Percentiles rank a stretch among this genome's conserved stretches.
These are phyloP conservation scores for Apostichopus californicus DNA, from an alignment of 35 echinoderm and acorn worm species.

Conservation along the genomic window DNA sequence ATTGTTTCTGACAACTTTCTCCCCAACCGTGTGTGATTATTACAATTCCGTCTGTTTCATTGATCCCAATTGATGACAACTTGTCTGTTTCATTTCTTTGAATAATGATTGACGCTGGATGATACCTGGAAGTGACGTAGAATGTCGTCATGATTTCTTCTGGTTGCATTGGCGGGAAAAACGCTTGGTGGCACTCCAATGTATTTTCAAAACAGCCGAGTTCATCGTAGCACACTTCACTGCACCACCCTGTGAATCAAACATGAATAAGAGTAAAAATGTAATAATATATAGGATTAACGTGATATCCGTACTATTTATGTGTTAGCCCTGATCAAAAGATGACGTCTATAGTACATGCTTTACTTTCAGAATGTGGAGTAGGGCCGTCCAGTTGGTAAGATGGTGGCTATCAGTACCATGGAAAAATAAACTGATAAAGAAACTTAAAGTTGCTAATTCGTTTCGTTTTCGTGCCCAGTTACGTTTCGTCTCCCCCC, in stretches of 20 bases:
- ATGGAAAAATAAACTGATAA: too few relatives aligned
- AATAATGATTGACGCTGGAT: neutral
- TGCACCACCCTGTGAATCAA: slow-evolving; percentile 50
- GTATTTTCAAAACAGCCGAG: slow-evolving; percentile 71
- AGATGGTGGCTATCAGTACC: too few relatives aligned
- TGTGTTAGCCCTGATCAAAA: too few relatives aligned
- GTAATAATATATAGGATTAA: too few relatives aligned
- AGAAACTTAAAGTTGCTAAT: too few relatives aligned
- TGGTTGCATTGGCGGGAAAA: slow-evolving; percentile 69
- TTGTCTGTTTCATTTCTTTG: neutral
- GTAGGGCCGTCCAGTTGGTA: too few relatives aligned
- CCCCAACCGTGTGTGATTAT: slow-evolving; percentile 78
- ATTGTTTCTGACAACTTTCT: slow-evolving; percentile 49
- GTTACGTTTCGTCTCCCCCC: too few relatives aligned
- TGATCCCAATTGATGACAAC: neutral
- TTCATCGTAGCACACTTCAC: slow-evolving; percentile 71
- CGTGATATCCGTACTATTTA: too few relatives aligned
- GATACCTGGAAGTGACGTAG: neutral
- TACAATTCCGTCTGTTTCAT: slow-evolving; percentile 4
- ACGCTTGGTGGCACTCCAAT: slow-evolving; percentile 51
- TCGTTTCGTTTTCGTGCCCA: too few relatives aligned
- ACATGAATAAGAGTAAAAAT: too few relatives aligned
- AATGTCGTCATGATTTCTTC: slow-evolving; percentile 67
- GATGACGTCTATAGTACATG: too few relatives aligned
- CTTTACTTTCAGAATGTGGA: too few relatives aligned